Evolutionary conservation across 2,113 vertebrate genomes (phyloP).

Genomic region (Python bivittatus): DNA sequence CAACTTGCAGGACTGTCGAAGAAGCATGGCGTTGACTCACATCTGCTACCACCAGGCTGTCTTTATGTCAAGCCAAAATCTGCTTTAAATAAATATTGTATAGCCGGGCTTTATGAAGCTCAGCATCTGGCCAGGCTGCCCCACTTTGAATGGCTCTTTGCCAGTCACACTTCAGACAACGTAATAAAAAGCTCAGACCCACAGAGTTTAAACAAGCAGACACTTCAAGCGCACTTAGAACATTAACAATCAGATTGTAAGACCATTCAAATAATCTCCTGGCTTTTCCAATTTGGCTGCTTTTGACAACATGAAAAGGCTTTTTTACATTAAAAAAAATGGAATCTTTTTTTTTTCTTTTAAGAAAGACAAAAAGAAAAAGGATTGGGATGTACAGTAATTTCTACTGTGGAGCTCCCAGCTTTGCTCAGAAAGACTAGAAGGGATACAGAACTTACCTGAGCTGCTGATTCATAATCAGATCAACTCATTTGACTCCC

Average conservation of each 20-base stretch:
- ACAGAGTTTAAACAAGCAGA: background rate
- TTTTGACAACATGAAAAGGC: background rate
- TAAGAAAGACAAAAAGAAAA: background rate
- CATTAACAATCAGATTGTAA: background rate
- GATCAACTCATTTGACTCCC: background rate
- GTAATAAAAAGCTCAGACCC: background rate
- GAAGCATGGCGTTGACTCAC: background rate
- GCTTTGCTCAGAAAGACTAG: background rate
- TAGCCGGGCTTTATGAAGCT: background rate
- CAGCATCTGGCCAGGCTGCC: conserved; percentile 1
- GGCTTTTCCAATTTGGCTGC: background rate
- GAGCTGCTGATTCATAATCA: background rate
- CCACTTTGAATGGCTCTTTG: background rate
- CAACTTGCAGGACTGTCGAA: background rate
- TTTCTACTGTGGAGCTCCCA: background rate
- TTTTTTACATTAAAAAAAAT: background rate
- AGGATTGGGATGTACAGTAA: background rate
- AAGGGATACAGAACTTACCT: background rate
- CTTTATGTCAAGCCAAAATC: background rate
- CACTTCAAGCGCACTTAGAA: conserved; percentile 9
- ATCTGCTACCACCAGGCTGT: background rate
- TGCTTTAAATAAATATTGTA: conserved; percentile 22
- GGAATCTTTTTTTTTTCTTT: background rate
- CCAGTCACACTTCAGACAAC: background rate
- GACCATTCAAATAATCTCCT: background rate